Evolutionary conservation across 2,113 vertebrate species (phyloP), one percentile per base, ranked within the genome.

Genomic region (Riparia riparia): DNA sequence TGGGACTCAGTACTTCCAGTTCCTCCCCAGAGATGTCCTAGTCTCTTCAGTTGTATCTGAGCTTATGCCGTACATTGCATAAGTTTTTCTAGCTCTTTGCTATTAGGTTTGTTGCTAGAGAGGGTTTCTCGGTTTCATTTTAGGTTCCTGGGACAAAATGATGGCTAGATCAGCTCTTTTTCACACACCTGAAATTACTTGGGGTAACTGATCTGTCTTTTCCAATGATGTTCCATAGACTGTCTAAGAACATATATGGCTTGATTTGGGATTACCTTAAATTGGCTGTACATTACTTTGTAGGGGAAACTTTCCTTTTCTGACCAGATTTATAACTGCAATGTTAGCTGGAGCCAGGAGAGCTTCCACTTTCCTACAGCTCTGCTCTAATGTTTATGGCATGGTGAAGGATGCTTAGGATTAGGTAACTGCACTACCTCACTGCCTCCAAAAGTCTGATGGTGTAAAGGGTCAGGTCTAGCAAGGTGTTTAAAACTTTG

Each of bases 191-290:
- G 44, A 90, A 92, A 63, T 92, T 65, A 58, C 32, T 70, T 73
- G 47, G 51, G 24, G 32, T 70, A 78, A 47, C 15, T 54, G 58
- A 70, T 42, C 14, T 1, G 0, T 60, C 51, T 93, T 90, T 80
- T 84, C 56, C 65, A 60, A 6, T 66, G 25, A 10, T 50, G 20
- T 51, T 82, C 31, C 21, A 19, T 64, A 72, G 45, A 16, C 12
- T 82, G 17, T 65, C 31, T 85, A 28, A 73, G 81, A 89, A 47
- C 15, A 6, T 60, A 12, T 21, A 34, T 50, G n/a, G 17, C 20
- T 87, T 93, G 70, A 37, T 76, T 71, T 77, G 60, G 34, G 13
- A 37, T 76, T 91, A 26, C 82, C 21, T 87, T 69, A 39, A 76
- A 3, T 6, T 79, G 45, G 8, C 18, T 96, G 13, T 45, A 12